phyloP scores from a whole-genome alignment of 2,113 vertebrate genomes.

The Dicrurus megarhynchus region DNA sequence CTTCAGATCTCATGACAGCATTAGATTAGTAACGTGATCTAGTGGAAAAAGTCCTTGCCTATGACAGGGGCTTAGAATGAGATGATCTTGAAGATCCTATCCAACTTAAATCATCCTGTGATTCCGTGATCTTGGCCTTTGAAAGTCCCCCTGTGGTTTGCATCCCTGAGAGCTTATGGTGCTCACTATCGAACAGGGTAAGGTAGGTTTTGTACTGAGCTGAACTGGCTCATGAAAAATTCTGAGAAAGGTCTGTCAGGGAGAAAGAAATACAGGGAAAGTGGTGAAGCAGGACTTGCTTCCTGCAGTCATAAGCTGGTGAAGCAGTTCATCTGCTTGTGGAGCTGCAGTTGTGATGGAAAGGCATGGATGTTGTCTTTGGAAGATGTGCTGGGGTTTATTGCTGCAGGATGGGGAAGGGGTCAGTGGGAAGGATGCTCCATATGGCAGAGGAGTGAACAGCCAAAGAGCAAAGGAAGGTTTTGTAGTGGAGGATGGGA shows the following conservation, averaged over 20 bases:
- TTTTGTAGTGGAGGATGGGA: background rate
- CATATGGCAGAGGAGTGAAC: background rate
- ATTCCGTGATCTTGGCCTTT: background rate
- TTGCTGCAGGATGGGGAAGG: background rate
- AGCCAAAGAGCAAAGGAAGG: background rate
- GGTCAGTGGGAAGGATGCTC: background rate
- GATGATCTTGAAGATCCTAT: background rate
- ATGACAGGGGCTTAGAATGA: background rate
- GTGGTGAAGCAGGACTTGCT: background rate
- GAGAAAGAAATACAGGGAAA: background rate
- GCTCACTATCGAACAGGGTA: fast-evolving
- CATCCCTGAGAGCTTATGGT: background rate
- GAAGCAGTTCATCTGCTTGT: background rate
- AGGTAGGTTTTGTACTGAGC: background rate
- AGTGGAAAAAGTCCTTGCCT: background rate
- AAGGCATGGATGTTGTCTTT: background rate
- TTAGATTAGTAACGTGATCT: background rate
- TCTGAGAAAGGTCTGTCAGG: background rate
- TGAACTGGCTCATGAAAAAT: background rate
- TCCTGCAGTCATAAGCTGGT: background rate
- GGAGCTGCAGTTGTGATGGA: background rate
- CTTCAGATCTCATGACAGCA: background rate
- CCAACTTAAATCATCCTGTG: background rate
- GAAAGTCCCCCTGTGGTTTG: background rate
- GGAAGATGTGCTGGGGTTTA: background rate